phyloP scores from a whole-genome alignment of 2,113 vertebrate genomes.

The Dasypus novemcinctus region DNA sequence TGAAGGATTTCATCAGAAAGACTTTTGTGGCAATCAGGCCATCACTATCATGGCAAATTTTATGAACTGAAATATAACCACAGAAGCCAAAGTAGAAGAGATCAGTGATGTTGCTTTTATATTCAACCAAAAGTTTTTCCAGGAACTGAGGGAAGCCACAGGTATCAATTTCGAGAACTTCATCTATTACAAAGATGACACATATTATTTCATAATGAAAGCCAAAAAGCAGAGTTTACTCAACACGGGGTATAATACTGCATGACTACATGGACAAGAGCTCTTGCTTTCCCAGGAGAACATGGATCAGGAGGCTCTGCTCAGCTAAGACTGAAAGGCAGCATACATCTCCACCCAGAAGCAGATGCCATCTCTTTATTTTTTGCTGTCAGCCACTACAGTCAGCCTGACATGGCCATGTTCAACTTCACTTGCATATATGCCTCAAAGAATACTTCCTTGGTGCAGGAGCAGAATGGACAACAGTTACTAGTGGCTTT shows the following conservation, averaged over 20 bases:
- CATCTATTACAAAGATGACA: slow-evolving; percentile 99
- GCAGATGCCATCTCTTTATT: slow-evolving; percentile 93
- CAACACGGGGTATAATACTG: slow-evolving; percentile 97
- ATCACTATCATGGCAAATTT: slow-evolving; percentile 99
- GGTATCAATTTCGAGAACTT: slow-evolving; percentile 99
- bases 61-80: slow-evolving; percentile 97
- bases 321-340: slow-evolving; percentile 93
- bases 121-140: slow-evolving; percentile 77
- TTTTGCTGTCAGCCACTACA: slow-evolving; percentile 99
- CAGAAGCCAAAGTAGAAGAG: slow-evolving; percentile 98
- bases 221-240: slow-evolving; percentile 98
- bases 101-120: slow-evolving; percentile 99
- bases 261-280: slow-evolving; percentile 95
- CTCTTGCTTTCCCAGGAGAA: slow-evolving; percentile 94
- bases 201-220: slow-evolving; percentile 99
- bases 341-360: slow-evolving; percentile 98
- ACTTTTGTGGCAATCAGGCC: slow-evolving; percentile 96
- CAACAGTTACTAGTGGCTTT: slow-evolving; percentile 94
- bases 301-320: slow-evolving; percentile 95
- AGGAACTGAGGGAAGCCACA: slow-evolving; percentile 96
- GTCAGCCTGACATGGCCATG: slow-evolving; percentile 98
- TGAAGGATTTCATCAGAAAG: slow-evolving; percentile 97
- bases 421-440: slow-evolving; percentile 99
- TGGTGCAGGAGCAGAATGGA: slow-evolving; percentile 93
- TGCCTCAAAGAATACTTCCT: slow-evolving; percentile 94